Evolutionary conservation across 64 coral and sea anemone genomes (phyloP).

Genomic region (Pocillopora damicornis): DNA sequence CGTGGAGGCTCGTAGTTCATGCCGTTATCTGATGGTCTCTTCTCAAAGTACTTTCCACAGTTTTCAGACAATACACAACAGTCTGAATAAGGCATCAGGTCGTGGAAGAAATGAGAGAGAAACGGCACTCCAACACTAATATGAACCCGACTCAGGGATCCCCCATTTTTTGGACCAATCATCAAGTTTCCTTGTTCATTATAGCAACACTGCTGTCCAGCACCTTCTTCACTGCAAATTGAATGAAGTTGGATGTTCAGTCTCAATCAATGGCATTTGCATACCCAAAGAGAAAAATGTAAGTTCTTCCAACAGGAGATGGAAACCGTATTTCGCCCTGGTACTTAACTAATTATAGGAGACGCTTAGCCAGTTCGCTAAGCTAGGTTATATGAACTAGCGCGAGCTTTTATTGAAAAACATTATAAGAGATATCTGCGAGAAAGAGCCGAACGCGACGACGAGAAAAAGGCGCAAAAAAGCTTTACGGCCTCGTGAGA

Average conservation of each 20-base stretch:
- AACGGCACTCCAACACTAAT: conserved; percentile 22
- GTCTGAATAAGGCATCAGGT: conserved; percentile 69
- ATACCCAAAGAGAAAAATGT: too few relatives aligned
- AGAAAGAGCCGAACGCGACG: too few relatives aligned
- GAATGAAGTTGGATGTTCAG: not conserved
- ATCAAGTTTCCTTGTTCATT: conserved; percentile 57
- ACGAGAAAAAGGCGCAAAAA: too few relatives aligned
- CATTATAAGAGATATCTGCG: too few relatives aligned
- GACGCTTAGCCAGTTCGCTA: too few relatives aligned
- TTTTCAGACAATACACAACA: conserved; percentile 48
- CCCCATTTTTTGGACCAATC: conserved; percentile 23
- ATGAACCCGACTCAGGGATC: conserved; percentile 62
- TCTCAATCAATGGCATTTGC: too few relatives aligned
- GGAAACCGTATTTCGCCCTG: too few relatives aligned
- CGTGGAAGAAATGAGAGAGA: conserved; percentile 69
- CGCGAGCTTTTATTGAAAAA: too few relatives aligned
- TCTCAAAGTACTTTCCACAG: conserved; percentile 48
- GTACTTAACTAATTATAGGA: too few relatives aligned
- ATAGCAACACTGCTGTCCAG: conserved; percentile 81
- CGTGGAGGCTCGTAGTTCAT: conserved; percentile 41
- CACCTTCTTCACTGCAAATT: conserved; percentile 45
- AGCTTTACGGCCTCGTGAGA: too few relatives aligned
- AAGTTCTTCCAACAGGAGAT: too few relatives aligned
- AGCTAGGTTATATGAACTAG: too few relatives aligned
- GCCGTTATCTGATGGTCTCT: conserved; percentile 53